Evolutionary conservation across 2,888 invertebrate species (phyloP).

Genomic region (Teleiodes luculella): DNA sequence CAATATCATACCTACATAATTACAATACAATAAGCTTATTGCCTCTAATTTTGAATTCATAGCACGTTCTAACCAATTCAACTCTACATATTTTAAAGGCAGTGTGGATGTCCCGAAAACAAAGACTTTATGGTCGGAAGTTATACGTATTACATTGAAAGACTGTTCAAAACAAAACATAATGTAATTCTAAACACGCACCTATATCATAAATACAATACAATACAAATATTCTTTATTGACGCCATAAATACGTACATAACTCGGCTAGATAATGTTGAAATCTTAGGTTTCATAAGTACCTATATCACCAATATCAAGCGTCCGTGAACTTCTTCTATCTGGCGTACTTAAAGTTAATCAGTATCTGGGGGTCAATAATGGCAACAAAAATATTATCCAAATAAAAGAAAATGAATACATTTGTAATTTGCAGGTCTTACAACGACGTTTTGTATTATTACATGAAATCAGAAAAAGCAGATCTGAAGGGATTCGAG

Average conservation of each 20-base stretch:
- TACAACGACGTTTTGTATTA: constrained; percentile 80
- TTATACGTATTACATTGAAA: neutral
- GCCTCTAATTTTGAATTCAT: neutral
- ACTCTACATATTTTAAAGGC: neutral
- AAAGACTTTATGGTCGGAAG: neutral
- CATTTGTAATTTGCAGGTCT: constrained; percentile 63
- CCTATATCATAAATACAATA: neutral
- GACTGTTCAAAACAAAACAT: neutral
- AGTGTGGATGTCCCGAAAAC: neutral
- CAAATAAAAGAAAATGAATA: too few relatives aligned
- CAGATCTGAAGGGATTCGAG: constrained; percentile 65
- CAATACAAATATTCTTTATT: too few relatives aligned
- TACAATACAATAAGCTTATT: neutral
- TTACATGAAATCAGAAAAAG: constrained; percentile 80
- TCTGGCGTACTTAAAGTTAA: too few relatives aligned
- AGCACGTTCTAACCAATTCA: neutral
- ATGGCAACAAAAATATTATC: too few relatives aligned
- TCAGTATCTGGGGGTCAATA: too few relatives aligned
- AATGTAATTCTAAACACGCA: neutral
- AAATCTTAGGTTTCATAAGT: too few relatives aligned
- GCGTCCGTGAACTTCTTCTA: too few relatives aligned
- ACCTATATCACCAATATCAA: too few relatives aligned
- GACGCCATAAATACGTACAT: too few relatives aligned
- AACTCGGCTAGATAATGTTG: too few relatives aligned
- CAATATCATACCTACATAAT: neutral